These are phyloP conservation scores for Tinamus major DNA, from an alignment of 2,797 vertebrate species.

Conservation along the genomic window DNA sequence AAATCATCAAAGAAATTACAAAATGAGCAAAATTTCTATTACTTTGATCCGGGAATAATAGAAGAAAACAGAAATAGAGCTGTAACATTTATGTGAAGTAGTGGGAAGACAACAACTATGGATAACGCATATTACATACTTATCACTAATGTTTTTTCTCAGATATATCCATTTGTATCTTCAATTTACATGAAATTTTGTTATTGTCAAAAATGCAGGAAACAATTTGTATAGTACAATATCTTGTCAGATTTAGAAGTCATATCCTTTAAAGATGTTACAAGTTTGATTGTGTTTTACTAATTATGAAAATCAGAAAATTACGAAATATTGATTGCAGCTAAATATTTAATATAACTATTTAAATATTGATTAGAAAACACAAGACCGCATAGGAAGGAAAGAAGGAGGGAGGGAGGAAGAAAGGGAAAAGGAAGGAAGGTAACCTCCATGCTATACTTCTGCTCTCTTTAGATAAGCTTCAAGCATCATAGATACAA, in stretches of 20 bases:
- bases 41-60: constrained; percentile 67
- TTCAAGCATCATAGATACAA: background rate
- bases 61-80: constrained; percentile 16
- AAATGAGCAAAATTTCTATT: constrained; percentile 59
- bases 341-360: background rate
- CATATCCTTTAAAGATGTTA: background rate
- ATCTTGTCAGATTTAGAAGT: background rate
- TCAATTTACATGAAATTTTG: background rate
- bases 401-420: background rate
- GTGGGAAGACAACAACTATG: constrained; percentile 21
- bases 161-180: background rate
- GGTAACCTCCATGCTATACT: background rate
- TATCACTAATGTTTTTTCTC: constrained; percentile 18
- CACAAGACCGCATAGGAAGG: background rate
- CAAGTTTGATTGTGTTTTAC: background rate
- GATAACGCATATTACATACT: constrained; percentile 18
- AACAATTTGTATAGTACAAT: background rate
- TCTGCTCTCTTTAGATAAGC: background rate
- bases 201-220: background rate
- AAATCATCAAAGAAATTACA: constrained; percentile 71
- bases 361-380: background rate
- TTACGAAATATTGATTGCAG: background rate
- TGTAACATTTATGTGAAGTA: constrained; percentile 36
- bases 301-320: background rate
- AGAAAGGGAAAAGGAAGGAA: background rate